These are phyloP conservation scores for Drosophila macrothrix DNA, from an alignment of 2,888 invertebrate genomes.

Conservation along the genomic window DNA sequence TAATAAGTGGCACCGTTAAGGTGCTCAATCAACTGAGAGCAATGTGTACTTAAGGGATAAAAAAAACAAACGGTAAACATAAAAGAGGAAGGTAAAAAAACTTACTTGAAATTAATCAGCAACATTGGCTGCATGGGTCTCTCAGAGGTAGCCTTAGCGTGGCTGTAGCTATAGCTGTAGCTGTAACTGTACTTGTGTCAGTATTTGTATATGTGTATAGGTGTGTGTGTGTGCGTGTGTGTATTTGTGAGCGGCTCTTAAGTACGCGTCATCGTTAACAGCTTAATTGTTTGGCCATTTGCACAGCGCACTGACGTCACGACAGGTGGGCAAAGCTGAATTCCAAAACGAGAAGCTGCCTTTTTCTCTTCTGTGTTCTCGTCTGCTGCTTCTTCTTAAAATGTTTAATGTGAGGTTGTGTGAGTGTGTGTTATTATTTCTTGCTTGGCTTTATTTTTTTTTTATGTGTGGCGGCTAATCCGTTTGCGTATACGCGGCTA, in stretches of 20 bases:
- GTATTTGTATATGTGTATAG: conserved; percentile 12
- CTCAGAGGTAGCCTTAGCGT: conserved; percentile 43
- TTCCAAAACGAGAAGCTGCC: conserved; percentile 44
- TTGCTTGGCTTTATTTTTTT: conserved; percentile 32
- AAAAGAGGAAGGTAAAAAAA: conserved; percentile 41
- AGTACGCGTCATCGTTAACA: conserved; percentile 75
- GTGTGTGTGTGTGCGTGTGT: conserved; percentile 20
- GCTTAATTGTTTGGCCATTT: conserved; percentile 76
- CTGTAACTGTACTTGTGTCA: conserved; percentile 27
- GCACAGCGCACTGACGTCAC: conserved; percentile 65
- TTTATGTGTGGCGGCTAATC: conserved; percentile 68
- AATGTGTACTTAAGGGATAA: not conserved
- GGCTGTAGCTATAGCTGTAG: conserved; percentile 21
- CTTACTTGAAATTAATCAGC: conserved; percentile 78
- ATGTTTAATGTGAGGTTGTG: conserved; percentile 26
- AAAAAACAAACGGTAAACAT: conserved; percentile 14
- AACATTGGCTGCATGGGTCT: conserved; percentile 57
- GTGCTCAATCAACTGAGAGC: conserved; percentile 6
- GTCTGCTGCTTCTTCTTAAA: conserved; percentile 14
- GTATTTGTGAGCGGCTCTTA: conserved; percentile 48
- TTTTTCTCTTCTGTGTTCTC: conserved; percentile 4
- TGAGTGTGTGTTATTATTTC: conserved; percentile 26
- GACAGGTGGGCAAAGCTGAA: conserved; percentile 41
- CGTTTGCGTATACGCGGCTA: conserved; percentile 62
- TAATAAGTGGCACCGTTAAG: conserved; percentile 4